Conservation (phyloP, 1,140 invertebrate genomes). For the Bilobella aurantiaca region DNA sequence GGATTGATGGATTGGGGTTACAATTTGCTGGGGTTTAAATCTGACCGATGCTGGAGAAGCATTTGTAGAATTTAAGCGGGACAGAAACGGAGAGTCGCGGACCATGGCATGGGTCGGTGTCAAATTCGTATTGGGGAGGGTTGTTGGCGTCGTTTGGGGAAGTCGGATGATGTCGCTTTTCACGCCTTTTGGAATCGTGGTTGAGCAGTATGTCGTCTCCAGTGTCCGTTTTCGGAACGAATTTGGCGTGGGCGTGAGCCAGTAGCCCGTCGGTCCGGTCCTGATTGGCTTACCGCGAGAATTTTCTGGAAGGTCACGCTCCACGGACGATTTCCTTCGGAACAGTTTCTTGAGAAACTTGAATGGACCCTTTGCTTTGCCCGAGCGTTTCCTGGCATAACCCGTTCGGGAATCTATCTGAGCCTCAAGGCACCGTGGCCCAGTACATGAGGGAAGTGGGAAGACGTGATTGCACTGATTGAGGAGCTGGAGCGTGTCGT, state of each 20-base stretch:
- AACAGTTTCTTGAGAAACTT: conserved; percentile 29
- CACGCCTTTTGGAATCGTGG: conserved; percentile 15
- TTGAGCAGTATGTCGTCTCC: conserved; percentile 15
- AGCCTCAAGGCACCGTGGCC: background rate
- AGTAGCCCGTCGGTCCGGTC: conserved; percentile 23
- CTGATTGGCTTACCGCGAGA: conserved; percentile 21
- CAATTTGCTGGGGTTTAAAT: background rate
- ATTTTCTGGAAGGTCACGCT: conserved; percentile 15
- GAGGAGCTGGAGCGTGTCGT: conserved; percentile 5
- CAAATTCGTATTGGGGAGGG: background rate
- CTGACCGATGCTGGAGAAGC: conserved; percentile 1
- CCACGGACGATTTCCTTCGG: conserved; percentile 17
- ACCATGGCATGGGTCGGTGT: background rate
- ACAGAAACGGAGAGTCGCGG: background rate
- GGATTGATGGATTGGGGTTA: background rate
- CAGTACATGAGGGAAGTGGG: conserved; percentile 2
- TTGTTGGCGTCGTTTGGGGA: conserved; percentile 3
- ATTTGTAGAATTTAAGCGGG: conserved; percentile 1
- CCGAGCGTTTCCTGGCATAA: background rate
- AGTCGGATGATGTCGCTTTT: conserved; percentile 34
- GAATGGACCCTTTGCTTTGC: conserved; percentile 23
- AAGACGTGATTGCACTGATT: conserved; percentile 4
- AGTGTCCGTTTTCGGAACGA: conserved; percentile 23
- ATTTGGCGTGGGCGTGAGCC: conserved; percentile 32
- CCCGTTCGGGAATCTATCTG: background rate